Evolutionary conservation across 2,113 vertebrate genomes (phyloP), one percentile per base, ranked within the genome.

Genomic region (Hemichromis elongatus): DNA sequence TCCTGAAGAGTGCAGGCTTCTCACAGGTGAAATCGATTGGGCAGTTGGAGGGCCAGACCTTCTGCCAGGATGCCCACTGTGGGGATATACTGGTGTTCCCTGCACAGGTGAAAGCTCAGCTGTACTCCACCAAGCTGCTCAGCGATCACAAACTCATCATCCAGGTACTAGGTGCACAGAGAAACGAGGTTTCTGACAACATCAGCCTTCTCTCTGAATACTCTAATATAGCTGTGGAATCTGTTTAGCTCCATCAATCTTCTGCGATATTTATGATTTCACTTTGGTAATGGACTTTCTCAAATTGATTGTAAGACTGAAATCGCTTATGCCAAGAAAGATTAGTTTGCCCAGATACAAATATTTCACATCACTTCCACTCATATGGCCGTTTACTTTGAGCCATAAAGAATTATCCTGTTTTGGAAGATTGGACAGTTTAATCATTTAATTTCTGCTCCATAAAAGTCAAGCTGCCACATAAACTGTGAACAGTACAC

Each of bases 1-100:
- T 90, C 81, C 94, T 99, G 94, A 93, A 91, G 93, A 89, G 26
- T n/a, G 95, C 92, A 4, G 97, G 97, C 68, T 96, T 98, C 90
- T 92, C 45, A 4, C 95, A 93, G 87, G 97, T 97, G 82, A 89
- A 94, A 52, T 98, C 96, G 11, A 81, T 96, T 10, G 86, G 92
- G 53, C 92, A 96, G 84, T 88, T 97, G 9, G 80, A 94, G 47
- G 95, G 86, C 78, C 94, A 91, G 77, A 95, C 94, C 0, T 98
- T 97, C 94, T 97, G 97, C 87, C 56, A 94, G 94, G 98, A 99
- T 91, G 92, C 93, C 3, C 97, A 98, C 81, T 99, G 97, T 88
- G 86, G 85, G 3, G 96, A 99, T 92, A 93, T 96, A 12, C 91
- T 99, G 88, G 84, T 97, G 88, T 97, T 99, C 89, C 97, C 97